phyloP scores from a whole-genome alignment of 2,888 invertebrate species.

The Hybos culiciformis region DNA sequence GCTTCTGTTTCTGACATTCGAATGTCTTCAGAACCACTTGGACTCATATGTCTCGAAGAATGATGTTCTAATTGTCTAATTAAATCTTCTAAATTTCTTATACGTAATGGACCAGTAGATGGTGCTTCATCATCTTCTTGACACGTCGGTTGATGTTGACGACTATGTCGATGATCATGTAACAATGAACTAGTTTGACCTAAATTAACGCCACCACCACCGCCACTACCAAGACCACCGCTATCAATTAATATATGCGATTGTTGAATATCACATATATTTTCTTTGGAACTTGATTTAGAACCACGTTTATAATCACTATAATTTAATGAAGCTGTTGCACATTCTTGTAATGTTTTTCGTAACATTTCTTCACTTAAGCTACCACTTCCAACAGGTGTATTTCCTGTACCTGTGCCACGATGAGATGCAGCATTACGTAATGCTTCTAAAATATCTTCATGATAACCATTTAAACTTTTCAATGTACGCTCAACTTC shows the following conservation, averaged over 20 bases:
- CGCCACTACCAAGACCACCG: constrained; percentile 22
- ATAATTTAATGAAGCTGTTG: constrained; percentile 37
- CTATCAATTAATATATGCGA: constrained; percentile 40
- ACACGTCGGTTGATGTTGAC: constrained; percentile 37
- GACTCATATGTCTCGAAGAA: constrained; percentile 75
- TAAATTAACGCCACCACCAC: constrained; percentile 3
- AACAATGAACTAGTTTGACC: constrained; percentile 22
- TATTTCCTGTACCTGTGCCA: constrained; percentile 43
- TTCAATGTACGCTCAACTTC: constrained; percentile 78
- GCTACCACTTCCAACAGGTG: constrained; percentile 49
- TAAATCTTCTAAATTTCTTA: constrained; percentile 81
- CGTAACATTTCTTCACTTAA: constrained; percentile 55
- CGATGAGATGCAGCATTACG: constrained; percentile 67
- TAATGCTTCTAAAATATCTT: constrained; percentile 80
- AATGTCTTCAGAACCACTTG: constrained; percentile 82
- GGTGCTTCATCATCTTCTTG: constrained; percentile 65
- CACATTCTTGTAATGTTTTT: constrained; percentile 51
- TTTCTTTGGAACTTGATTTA: constrained; percentile 52
- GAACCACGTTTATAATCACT: constrained; percentile 48
- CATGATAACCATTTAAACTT: constrained; percentile 83
- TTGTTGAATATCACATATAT: constrained; percentile 56
- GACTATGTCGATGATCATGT: constrained; percentile 36
- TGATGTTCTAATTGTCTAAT: constrained; percentile 80
- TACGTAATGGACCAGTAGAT: constrained; percentile 71
- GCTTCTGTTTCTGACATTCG: constrained; percentile 72